Conservation (phyloP, 2,797 vertebrate genomes). For the Scyliorhinus canicula region DNA sequence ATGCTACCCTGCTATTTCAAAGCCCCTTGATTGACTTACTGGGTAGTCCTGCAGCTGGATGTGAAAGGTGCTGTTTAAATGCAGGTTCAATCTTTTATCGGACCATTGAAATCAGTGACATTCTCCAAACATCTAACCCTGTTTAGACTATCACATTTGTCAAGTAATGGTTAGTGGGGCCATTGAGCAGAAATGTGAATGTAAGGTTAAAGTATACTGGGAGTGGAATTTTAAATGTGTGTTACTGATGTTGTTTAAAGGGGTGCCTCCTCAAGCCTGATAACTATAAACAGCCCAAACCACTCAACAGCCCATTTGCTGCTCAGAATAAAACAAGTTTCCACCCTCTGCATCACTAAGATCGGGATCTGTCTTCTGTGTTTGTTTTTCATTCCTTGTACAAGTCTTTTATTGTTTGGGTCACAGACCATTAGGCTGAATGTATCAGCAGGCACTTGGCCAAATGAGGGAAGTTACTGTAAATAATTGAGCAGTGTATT, state of each 20-base stretch:
- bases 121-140: background rate
- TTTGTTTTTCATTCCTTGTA: conserved; percentile 23
- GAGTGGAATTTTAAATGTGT: conserved; percentile 14
- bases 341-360: background rate
- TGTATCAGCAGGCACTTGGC: conserved; percentile 30
- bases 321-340: conserved; percentile 24
- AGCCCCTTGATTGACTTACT: background rate
- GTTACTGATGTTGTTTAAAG: conserved; percentile 18
- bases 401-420: conserved; percentile 18
- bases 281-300: conserved; percentile 23
- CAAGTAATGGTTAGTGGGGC: background rate
- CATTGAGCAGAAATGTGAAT: background rate
- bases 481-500: conserved; percentile 20
- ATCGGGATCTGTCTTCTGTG: background rate
- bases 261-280: background rate
- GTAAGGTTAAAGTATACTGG: background rate
- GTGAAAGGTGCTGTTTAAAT: background rate
- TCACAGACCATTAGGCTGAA: conserved; percentile 26
- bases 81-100: background rate
- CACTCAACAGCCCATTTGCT: conserved; percentile 26
- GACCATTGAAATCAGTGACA: background rate
- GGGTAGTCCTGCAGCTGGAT: background rate
- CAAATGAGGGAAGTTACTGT: background rate
- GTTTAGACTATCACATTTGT: background rate
- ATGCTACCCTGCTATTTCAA: too few relatives aligned